Evolutionary conservation across 23 tunicate genomes (phyloP).

Genomic region (Styela clava): DNA sequence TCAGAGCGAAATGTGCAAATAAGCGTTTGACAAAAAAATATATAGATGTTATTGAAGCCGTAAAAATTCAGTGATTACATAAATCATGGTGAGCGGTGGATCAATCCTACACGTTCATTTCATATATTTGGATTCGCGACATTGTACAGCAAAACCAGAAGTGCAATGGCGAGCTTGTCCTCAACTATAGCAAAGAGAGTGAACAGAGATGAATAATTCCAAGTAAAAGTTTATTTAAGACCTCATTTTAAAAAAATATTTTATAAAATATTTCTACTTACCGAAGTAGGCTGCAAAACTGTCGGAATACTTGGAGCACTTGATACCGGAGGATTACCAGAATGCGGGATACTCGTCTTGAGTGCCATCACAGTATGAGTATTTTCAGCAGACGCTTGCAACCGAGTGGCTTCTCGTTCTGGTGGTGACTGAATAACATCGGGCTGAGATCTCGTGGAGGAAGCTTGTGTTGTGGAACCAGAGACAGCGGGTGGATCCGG

Average conservation of each 20-base stretch:
- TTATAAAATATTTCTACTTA: not conserved
- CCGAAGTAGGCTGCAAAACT: not conserved
- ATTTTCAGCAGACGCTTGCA: not conserved
- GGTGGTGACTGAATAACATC: conserved; percentile 11
- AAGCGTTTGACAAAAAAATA: too few species aligned
- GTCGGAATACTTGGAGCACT: not conserved
- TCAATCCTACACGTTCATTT: too few species aligned
- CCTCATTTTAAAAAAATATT: not conserved
- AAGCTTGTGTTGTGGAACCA: not conserved
- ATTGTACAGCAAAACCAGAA: too few species aligned
- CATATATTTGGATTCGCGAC: too few species aligned
- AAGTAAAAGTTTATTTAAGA: too few species aligned
- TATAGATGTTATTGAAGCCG: too few species aligned
- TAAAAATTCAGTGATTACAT: too few species aligned
- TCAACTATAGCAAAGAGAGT: too few species aligned
- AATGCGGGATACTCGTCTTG: not conserved
- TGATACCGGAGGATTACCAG: not conserved
- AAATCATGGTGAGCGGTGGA: too few species aligned
- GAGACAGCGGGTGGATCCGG: conserved; percentile 3
- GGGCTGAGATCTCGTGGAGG: not conserved
- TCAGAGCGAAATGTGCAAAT: too few species aligned
- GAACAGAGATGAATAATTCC: too few species aligned
- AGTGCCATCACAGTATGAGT: conserved; percentile 8
- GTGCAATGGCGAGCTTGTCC: too few species aligned
- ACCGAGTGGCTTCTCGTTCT: not conserved